phyloP scores from a whole-genome alignment of 2,888 invertebrate genomes.

The Agrotis segetum region DNA sequence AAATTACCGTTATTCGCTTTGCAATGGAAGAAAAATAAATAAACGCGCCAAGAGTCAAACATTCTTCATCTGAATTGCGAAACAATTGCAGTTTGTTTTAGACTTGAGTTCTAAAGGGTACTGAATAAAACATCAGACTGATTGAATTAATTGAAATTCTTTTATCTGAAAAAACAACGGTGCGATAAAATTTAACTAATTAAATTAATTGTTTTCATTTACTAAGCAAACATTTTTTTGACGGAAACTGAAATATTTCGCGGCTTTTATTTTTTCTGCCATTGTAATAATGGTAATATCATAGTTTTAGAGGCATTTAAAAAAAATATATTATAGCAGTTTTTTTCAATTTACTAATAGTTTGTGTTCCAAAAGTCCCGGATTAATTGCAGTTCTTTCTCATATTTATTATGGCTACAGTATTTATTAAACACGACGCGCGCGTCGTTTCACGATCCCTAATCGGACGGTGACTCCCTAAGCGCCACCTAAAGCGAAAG shows the following conservation, averaged over 20 bases:
- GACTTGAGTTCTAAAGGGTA: not conserved
- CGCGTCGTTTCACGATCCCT: no score
- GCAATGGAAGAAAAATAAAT: slow-evolving; percentile 4
- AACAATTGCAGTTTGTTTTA: slow-evolving; percentile 25
- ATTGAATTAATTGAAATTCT: slow-evolving; percentile 6
- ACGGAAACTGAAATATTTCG: not conserved
- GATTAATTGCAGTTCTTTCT: no score
- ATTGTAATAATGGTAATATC: not conserved
- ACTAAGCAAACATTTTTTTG: slow-evolving; percentile 5
- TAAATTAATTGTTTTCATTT: slow-evolving; percentile 18
- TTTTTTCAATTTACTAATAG: no score
- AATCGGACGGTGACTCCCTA: no score
- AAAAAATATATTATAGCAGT: no score
- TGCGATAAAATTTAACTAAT: slow-evolving; percentile 5
- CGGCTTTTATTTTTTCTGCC: not conserved
- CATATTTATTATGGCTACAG: no score
- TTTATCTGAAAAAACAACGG: not conserved
- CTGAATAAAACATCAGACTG: slow-evolving; percentile 38
- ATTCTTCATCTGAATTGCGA: not conserved
- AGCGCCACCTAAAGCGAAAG: no score
- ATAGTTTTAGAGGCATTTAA: no score
- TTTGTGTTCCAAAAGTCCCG: no score
- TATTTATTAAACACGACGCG: no score
- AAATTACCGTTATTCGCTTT: slow-evolving; percentile 1
- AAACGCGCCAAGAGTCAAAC: not conserved